Evolutionary conservation across 1,140 invertebrate species (phyloP), one percentile per base, ranked within the genome.

Genomic region (Diabrotica virgifera): DNA sequence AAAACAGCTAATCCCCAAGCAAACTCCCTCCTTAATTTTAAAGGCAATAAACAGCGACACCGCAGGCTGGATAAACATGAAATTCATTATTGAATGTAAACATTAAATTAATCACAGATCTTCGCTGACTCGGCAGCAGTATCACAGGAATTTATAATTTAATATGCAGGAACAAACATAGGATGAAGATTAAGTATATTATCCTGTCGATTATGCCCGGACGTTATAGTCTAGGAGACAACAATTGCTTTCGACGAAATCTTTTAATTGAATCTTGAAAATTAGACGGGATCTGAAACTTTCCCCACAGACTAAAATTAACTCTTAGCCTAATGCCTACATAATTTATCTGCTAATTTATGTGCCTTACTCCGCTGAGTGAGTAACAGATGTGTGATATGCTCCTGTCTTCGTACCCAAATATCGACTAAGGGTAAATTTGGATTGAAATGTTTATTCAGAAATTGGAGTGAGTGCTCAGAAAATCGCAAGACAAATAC

Each of bases 31-130:
- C 36, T 57, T 12, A 57, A 57, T 57, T 57, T 57, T 57, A 7
- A 36, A 57, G 55, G 24, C 55, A 57, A 57, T 57, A 57, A 57
- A 57, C 55, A 57, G 12, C 55, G 12, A 57, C 55, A 57, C 36
- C 55, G 24, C 55, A 36, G 55, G 55, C 55, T 57, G n/a, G 24
- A 57, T 57, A 57, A 57, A 57, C 55, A 57, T 36, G 36, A 57
- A 57, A 57, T 57, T 57, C 55, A 57, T 57, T 57, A 57, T 57
- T 57, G 55, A 37, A 36, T 57, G 55, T 57, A 57, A 57, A 57
- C 55, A 57, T 57, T n/a, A 7, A 12, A 57, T 57, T 57, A 57
- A 40, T 57, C 24, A 36, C 55, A 57, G 36, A 37, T 57, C 55
- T 37, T 36, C 36, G 36, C 55, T 57, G 55, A 57, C 55, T 57